Conservation (phyloP, 2,888 invertebrate species). For the Synergus gifuensis region DNA sequence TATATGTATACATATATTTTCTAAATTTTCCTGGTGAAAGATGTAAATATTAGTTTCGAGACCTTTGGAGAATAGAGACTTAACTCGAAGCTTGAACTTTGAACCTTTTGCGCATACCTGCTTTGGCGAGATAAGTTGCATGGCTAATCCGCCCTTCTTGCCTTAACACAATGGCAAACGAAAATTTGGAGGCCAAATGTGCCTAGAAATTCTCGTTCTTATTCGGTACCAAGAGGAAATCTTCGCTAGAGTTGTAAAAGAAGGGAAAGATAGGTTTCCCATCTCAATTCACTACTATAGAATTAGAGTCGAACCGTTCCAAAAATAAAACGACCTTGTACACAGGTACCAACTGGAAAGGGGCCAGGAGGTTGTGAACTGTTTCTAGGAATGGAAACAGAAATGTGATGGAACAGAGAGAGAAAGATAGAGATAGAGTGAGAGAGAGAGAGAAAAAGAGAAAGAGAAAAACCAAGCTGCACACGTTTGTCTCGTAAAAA, state of each 20-base stretch:
- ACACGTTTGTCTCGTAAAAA: neutral
- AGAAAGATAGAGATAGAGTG: too few species aligned
- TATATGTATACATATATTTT: too few species aligned
- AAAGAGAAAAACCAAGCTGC: neutral
- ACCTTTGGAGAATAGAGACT: neutral
- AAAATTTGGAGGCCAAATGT: conserved; percentile 31
- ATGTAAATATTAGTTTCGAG: neutral
- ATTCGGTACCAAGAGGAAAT: neutral
- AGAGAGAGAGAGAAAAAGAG: neutral
- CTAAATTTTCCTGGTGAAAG: neutral
- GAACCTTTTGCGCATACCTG: conserved; percentile 21
- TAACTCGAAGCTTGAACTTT: neutral
- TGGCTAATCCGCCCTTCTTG: conserved; percentile 6
- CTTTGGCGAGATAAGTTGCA: conserved; percentile 10
- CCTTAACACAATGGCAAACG: neutral
- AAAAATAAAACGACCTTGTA: conserved; percentile 37
- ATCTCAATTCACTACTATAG: neutral
- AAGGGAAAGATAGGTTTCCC: conserved; percentile 14
- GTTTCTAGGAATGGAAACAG: conserved; percentile 15
- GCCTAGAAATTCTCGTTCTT: neutral
- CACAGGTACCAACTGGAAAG: conserved; percentile 36
- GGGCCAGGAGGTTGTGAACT: conserved; percentile 21
- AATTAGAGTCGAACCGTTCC: conserved; percentile 24
- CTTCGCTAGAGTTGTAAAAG: neutral
- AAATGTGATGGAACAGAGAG: neutral